These are phyloP conservation scores for Onthophagus sagittarius DNA, from an alignment of 2,888 invertebrate species.

Conservation along the genomic window DNA sequence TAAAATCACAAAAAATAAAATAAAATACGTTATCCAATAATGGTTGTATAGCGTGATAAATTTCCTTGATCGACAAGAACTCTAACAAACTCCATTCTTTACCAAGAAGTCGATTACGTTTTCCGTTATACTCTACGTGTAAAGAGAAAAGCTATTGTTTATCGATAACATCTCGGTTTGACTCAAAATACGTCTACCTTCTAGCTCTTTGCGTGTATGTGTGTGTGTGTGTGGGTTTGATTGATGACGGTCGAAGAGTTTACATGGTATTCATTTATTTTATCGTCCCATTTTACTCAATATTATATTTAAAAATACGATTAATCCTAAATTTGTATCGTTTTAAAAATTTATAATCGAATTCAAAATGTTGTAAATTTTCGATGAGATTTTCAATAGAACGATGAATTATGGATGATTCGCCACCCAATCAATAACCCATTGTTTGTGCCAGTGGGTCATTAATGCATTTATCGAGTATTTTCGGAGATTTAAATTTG, in stretches of 20 bases:
- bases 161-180: not conserved
- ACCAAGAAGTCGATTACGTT: too few relatives aligned
- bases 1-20: too few relatives aligned
- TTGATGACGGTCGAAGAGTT: not conserved
- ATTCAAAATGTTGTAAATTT: not conserved
- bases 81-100: too few relatives aligned
- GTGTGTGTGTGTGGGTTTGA: not conserved
- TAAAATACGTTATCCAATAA: too few relatives aligned
- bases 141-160: not conserved
- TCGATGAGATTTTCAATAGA: constrained; percentile 1
- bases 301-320: too few relatives aligned
- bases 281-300: not conserved
- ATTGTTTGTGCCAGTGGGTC: constrained; percentile 10
- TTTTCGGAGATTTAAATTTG: constrained; percentile 12
- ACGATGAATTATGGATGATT: constrained; percentile 9
- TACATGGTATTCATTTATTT: not conserved
- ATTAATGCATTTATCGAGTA: constrained; percentile 11
- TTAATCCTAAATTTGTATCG: too few relatives aligned
- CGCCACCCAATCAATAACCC: constrained; percentile 8
- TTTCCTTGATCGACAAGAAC: too few relatives aligned
- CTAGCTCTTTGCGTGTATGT: not conserved
- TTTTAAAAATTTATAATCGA: not conserved
- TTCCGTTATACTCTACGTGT: too few relatives aligned
- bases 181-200: not conserved
- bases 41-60: too few relatives aligned